Evolutionary conservation across 2,113 vertebrate species (phyloP).

Genomic region (Sorex fumeus): DNA sequence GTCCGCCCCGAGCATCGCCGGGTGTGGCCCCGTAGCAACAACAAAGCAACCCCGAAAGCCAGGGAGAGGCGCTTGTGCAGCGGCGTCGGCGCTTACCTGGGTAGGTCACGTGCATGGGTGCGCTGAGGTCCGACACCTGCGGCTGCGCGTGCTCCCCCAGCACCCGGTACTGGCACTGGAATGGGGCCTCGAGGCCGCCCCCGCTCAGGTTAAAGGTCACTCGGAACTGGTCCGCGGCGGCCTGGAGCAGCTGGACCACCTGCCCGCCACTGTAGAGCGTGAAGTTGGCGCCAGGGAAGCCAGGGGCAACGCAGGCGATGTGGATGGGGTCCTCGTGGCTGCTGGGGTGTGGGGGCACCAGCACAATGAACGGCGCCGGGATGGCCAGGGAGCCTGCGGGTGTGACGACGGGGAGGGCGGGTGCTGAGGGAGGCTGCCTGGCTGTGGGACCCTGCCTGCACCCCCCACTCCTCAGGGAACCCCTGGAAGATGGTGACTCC

Average conservation of each 20-base stretch:
- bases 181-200: not conserved
- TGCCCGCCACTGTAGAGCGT: constrained; percentile 68
- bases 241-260: constrained; percentile 69
- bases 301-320: constrained; percentile 64
- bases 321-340: constrained; percentile 76
- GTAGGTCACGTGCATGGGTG: constrained; percentile 20
- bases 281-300: constrained; percentile 73
- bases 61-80: too few species aligned
- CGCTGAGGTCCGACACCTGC: constrained; percentile 74
- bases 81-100: constrained; percentile 69
- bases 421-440: not conserved
- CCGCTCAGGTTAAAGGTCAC: constrained; percentile 77
- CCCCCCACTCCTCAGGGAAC: too few species aligned
- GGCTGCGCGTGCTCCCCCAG: constrained; percentile 53
- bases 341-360: constrained; percentile 73
- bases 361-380: constrained; percentile 67
- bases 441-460: not conserved
- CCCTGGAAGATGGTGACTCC: too few species aligned
- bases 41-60: too few species aligned
- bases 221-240: not conserved
- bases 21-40: too few species aligned
- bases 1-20: too few species aligned
- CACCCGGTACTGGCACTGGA: constrained; percentile 73
- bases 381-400: constrained; percentile 79
- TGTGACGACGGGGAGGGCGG: too few species aligned